Percentiles rank a stretch among this genome's conserved stretches.
Evolutionary conservation across 64 coral and sea anemone species (phyloP).

Genomic region (Anthopleura sola): DNA sequence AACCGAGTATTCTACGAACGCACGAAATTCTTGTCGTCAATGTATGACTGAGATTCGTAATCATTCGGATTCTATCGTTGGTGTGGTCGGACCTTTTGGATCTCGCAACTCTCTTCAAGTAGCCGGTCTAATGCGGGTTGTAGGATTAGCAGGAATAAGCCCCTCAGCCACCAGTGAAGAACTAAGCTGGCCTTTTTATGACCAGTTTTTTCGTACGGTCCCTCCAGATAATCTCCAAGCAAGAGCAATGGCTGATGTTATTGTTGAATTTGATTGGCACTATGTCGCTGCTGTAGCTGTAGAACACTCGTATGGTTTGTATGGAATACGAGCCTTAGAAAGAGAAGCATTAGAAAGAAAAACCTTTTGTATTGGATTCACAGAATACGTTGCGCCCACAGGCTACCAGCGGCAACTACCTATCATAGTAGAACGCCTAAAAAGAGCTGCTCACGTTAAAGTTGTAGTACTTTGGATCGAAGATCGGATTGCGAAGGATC

Average conservation of each 20-base stretch:
- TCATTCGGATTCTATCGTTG: constrained; percentile 28
- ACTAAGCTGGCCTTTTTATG: constrained; percentile 52
- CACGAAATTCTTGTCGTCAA: background rate
- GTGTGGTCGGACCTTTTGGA: constrained; percentile 46
- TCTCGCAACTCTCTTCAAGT: constrained; percentile 58
- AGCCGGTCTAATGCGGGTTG: constrained; percentile 57
- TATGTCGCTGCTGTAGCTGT: constrained; percentile 64
- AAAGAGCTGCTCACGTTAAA: constrained; percentile 42
- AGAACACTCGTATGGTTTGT: constrained; percentile 60
- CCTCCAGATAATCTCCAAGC: constrained; percentile 65
- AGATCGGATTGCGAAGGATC: constrained; percentile 28
- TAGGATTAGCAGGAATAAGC: constrained; percentile 55
- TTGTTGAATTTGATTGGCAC: constrained; percentile 55
- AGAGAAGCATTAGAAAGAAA: constrained; percentile 36
- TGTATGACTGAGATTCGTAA: background rate
- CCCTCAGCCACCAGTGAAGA: constrained; percentile 67
- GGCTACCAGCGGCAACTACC: background rate
- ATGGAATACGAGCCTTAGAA: constrained; percentile 54
- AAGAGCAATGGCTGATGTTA: constrained; percentile 64
- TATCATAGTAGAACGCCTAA: constrained; percentile 42
- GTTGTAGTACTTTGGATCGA: constrained; percentile 63
- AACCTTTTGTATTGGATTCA: constrained; percentile 59
- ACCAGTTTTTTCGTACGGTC: constrained; percentile 41
- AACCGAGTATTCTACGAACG: background rate
- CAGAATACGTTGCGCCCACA: constrained; percentile 38